Evolutionary conservation across 2,888 invertebrate species (phyloP).

Genomic region (Eurois occulta): DNA sequence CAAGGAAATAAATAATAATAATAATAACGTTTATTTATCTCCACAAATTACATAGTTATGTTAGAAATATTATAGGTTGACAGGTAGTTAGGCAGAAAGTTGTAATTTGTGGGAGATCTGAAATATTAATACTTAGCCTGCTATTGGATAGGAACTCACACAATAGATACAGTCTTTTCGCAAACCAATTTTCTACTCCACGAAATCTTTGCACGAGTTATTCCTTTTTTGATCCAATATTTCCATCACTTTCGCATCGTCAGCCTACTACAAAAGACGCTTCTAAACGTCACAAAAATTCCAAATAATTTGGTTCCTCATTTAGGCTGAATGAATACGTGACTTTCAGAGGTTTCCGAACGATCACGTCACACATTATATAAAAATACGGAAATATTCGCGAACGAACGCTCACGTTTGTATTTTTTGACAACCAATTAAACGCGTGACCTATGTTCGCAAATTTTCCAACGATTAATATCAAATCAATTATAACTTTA

Average conservation of each 20-base stretch:
- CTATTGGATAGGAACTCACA: background rate
- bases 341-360: slow-evolving; percentile 51
- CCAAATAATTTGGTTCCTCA: slow-evolving; percentile 35
- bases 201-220: slow-evolving; percentile 9
- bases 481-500: background rate
- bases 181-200: background rate
- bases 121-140: background rate
- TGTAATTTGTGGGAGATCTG: too few relatives aligned
- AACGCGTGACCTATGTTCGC: background rate
- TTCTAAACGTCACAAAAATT: slow-evolving; percentile 9
- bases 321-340: slow-evolving; percentile 50
- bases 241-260: slow-evolving; percentile 8
- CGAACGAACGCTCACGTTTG: slow-evolving; percentile 15
- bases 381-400: slow-evolving; percentile 11
- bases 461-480: background rate
- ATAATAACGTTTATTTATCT: too few relatives aligned
- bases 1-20: too few relatives aligned
- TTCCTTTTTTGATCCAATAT: slow-evolving; percentile 17
- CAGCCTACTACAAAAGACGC: slow-evolving; percentile 10
- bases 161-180: background rate
- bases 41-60: too few relatives aligned
- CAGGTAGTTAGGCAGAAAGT: too few relatives aligned
- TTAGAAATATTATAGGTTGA: too few relatives aligned
- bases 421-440: slow-evolving; percentile 42
- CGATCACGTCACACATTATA: slow-evolving; percentile 12